These are phyloP conservation scores for Takifugu ocellatus DNA, from an alignment of 2,797 vertebrate genomes.

Conservation along the genomic window DNA sequence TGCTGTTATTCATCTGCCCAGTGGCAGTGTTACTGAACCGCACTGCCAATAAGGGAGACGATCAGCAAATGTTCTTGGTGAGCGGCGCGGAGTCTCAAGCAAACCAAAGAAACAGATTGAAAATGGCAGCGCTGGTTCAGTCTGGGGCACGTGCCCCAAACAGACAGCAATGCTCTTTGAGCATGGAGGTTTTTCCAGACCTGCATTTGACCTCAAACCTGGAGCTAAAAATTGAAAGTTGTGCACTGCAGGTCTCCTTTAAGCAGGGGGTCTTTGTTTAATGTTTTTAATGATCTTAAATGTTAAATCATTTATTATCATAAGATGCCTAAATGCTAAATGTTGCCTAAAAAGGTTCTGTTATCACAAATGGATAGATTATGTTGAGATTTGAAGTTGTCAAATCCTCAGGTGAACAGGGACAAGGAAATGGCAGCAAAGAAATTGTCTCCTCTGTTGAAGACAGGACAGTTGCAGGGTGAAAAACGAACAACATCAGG, in stretches of 20 bases:
- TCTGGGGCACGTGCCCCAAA: background rate
- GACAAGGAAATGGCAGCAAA: too few relatives aligned
- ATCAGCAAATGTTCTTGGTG: background rate
- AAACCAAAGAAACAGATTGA: background rate
- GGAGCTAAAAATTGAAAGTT: slow-evolving; percentile 8
- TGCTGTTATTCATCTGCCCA: background rate
- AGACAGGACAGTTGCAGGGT: background rate
- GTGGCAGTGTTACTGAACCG: background rate
- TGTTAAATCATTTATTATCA: too few relatives aligned
- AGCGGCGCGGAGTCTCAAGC: background rate
- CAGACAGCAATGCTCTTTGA: slow-evolving; percentile 12
- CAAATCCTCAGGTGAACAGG: too few relatives aligned
- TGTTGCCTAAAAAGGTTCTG: too few relatives aligned
- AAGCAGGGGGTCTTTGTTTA: too few relatives aligned
- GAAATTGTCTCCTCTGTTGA: too few relatives aligned
- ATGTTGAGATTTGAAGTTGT: too few relatives aligned
- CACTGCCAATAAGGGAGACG: background rate
- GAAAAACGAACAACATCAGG: too few relatives aligned
- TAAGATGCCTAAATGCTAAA: too few relatives aligned
- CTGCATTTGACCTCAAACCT: slow-evolving; percentile 18
- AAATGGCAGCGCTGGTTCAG: background rate
- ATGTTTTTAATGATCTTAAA: too few relatives aligned
- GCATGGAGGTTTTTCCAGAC: slow-evolving; percentile 17
- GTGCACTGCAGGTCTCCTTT: too few relatives aligned
- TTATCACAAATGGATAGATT: too few relatives aligned